A percentile compares a stretch with the other conserved stretches of the same genome.
These are phyloP conservation scores for Muntiacus reevesi DNA, from an alignment of 2,113 vertebrate genomes.

Conservation along the genomic window DNA sequence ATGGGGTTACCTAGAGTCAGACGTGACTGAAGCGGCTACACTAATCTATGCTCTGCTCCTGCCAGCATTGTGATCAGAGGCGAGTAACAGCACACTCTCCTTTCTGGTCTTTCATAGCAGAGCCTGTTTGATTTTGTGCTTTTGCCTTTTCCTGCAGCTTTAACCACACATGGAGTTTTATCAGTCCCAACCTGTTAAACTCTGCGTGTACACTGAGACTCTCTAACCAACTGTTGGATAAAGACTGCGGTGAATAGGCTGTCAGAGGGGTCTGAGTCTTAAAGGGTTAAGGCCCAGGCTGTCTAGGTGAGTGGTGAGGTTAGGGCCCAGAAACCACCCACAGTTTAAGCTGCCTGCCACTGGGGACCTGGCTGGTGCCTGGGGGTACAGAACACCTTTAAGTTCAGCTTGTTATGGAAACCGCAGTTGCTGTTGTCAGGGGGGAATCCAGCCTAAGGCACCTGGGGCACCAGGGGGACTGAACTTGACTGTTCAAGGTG, in stretches of 20 bases:
- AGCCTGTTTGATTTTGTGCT: neutral
- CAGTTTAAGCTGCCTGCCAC: slow-evolving; percentile 18
- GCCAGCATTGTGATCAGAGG: neutral
- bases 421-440: slow-evolving; percentile 27
- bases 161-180: neutral
- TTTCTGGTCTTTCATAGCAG: neutral
- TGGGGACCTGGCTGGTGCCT: slow-evolving; percentile 39
- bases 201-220: neutral
- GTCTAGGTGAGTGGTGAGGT: neutral
- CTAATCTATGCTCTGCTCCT: neutral
- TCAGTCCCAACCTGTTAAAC: neutral
- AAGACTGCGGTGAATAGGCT: neutral
- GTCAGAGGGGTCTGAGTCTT: neutral
- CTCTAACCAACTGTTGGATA: neutral
- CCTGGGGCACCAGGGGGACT: neutral
- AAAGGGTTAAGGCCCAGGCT: slow-evolving; percentile 18
- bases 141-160: neutral
- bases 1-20: neutral
- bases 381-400: slow-evolving; percentile 21
- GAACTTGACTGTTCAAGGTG: neutral
- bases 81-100: no score
- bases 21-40: neutral
- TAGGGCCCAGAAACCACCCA: slow-evolving; percentile 16
- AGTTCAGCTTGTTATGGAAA: slow-evolving; percentile 66
- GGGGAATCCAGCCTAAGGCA: slow-evolving; percentile 12